phyloP scores from a whole-genome alignment of 2,113 vertebrate genomes.

The Sinocyclocheilus maitianheensis region DNA sequence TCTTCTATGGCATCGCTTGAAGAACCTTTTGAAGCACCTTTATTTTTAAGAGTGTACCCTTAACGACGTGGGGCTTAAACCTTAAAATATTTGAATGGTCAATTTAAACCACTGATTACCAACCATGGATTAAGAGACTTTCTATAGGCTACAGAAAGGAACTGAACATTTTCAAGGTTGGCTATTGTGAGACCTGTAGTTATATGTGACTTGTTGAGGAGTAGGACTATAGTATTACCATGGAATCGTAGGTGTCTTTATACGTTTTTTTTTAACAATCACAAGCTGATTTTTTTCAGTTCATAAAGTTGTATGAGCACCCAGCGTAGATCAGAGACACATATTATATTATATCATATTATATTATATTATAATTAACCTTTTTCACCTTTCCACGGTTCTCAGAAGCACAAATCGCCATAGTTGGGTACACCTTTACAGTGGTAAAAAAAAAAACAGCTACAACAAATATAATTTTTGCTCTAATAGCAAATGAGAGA shows the following conservation, averaged over 20 bases:
- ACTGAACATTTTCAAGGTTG: constrained; percentile 45
- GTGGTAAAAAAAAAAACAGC: too few relatives aligned
- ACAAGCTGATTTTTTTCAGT: not conserved
- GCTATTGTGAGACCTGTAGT: constrained; percentile 32
- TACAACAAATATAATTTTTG: too few relatives aligned
- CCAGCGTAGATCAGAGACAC: not conserved
- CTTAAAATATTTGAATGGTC: constrained; percentile 69
- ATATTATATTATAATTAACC: too few relatives aligned
- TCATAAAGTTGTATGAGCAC: not conserved
- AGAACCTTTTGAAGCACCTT: too few relatives aligned
- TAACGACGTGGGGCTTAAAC: constrained; percentile 51
- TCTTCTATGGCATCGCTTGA: too few relatives aligned
- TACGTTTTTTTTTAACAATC: not conserved
- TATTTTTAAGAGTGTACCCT: too few relatives aligned
- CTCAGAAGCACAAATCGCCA: too few relatives aligned
- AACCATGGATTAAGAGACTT: constrained; percentile 16
- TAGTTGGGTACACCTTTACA: too few relatives aligned
- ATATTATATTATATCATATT: not conserved
- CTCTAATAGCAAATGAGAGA: too few relatives aligned
- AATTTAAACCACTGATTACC: constrained; percentile 78
- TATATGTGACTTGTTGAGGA: constrained; percentile 43
- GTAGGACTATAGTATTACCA: constrained; percentile 30
- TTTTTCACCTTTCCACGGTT: too few relatives aligned
- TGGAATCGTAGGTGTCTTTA: constrained; percentile 40
- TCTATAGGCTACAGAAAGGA: constrained; percentile 10